These are phyloP conservation scores for Drosophila ezoana DNA, from an alignment of 2,888 invertebrate genomes.

Conservation along the genomic window DNA sequence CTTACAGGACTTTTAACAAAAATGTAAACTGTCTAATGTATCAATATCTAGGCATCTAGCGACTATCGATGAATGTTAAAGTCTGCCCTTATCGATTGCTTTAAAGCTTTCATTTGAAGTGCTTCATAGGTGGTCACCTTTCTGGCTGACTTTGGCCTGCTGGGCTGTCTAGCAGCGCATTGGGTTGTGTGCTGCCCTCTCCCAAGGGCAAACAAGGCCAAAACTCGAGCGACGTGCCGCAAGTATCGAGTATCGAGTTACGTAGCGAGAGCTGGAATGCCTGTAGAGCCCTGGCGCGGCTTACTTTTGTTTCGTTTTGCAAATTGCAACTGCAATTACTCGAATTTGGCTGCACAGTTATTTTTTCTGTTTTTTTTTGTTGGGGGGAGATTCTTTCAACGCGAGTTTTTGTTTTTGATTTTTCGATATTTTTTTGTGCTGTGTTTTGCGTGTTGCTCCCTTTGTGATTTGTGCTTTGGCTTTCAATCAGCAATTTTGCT, in stretches of 20 bases:
- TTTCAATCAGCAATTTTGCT: slow-evolving; percentile 74
- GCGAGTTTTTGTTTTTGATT: slow-evolving; percentile 24
- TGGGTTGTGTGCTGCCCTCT: slow-evolving; percentile 21
- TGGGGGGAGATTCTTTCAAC: slow-evolving; percentile 36
- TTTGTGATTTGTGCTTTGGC: slow-evolving; percentile 42
- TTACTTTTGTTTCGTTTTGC: slow-evolving; percentile 35
- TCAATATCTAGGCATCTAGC: not conserved
- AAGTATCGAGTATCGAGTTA: slow-evolving; percentile 15
- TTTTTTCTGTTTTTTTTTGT: slow-evolving; percentile 36
- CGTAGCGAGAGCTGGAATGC: slow-evolving; percentile 12
- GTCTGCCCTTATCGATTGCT: not conserved
- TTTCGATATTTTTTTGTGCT: slow-evolving; percentile 3
- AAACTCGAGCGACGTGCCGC: slow-evolving; percentile 5
- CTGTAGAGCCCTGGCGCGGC: not conserved
- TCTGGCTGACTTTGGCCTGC: slow-evolving; percentile 1
- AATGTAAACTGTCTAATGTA: not conserved
- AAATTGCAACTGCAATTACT: slow-evolving; percentile 72
- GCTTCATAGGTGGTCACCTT: slow-evolving; percentile 2
- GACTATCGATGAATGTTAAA: not conserved
- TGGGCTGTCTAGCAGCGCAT: slow-evolving; percentile 2
- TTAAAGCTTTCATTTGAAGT: not conserved
- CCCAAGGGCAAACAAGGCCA: slow-evolving; percentile 42
- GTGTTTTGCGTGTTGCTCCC: slow-evolving; percentile 19
- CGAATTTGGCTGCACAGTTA: slow-evolving; percentile 62
- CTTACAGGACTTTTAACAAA: no score